phyloP scores from a whole-genome alignment of 2,888 invertebrate genomes.

The Pharmacophagus antenor region DNA sequence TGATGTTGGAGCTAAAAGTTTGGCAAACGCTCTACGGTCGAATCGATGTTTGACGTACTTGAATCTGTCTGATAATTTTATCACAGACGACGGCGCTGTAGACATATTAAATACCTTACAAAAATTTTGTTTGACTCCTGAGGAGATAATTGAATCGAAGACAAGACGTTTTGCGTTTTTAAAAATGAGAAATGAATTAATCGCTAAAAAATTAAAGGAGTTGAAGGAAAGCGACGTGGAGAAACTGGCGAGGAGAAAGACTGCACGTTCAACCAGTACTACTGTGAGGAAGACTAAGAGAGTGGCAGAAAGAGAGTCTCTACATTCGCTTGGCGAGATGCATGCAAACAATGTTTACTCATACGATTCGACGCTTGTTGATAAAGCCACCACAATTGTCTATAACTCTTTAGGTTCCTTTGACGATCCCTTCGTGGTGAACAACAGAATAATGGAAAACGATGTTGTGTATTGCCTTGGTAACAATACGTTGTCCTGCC shows the following conservation, averaged over 20 bases:
- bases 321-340: constrained; percentile 36
- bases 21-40: constrained; percentile 47
- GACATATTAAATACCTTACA: constrained; percentile 42
- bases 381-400: constrained; percentile 44
- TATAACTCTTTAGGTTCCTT: constrained; percentile 42
- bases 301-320: constrained; percentile 38
- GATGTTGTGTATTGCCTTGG: constrained; percentile 45
- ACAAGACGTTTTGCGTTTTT: constrained; percentile 42
- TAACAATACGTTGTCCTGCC: constrained; percentile 50
- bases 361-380: constrained; percentile 37
- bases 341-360: constrained; percentile 33
- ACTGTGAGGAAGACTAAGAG: constrained; percentile 36
- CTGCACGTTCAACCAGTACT: constrained; percentile 8
- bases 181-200: constrained; percentile 40
- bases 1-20: constrained; percentile 46
- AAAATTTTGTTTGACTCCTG: constrained; percentile 45
- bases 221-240: constrained; percentile 40
- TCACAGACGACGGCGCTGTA: constrained; percentile 50
- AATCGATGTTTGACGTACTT: constrained; percentile 54
- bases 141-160: constrained; percentile 45
- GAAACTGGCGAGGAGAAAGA: constrained; percentile 38
- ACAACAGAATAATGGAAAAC: constrained; percentile 39
- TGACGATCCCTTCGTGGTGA: constrained; percentile 44
- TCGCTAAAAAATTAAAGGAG: constrained; percentile 38
- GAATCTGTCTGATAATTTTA: constrained; percentile 53